Conservation (phyloP, 2,113 vertebrate species). For the Ptychochromis oligacanthus region DNA sequence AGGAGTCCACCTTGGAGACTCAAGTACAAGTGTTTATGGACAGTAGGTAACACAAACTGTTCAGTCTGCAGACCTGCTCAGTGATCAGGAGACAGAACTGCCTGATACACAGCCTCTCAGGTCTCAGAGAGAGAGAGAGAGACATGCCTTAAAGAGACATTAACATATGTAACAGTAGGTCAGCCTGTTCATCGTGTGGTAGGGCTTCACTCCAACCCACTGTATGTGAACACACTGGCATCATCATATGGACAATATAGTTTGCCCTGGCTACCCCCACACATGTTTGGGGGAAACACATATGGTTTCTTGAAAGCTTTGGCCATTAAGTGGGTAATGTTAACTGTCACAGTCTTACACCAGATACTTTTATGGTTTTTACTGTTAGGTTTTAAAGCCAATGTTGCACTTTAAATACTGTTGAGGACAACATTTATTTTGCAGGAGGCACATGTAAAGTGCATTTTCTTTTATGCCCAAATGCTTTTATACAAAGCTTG, state of each 20-base stretch:
- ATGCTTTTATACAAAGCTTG: not conserved
- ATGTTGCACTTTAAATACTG: not conserved
- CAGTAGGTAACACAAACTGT: not conserved
- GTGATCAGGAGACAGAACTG: not conserved
- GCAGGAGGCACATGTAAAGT: not conserved
- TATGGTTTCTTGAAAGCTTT: not conserved
- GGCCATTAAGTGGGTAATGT: no score
- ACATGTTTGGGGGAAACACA: not conserved
- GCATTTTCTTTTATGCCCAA: not conserved
- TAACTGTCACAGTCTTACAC: no score
- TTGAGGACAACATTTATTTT: not conserved
- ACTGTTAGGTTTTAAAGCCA: not conserved
- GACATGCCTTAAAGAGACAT: not conserved
- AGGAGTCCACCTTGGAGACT: not conserved
- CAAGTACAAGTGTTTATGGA: not conserved
- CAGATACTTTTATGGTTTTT: not conserved
- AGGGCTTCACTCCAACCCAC: not conserved
- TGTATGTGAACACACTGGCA: not conserved
- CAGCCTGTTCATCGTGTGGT: not conserved
- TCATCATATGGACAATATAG: not conserved
- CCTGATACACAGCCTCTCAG: not conserved
- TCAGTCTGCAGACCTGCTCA: not conserved
- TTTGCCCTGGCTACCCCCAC: not conserved
- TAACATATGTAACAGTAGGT: not conserved
- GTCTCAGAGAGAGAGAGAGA: slow-evolving; percentile 2